Evolutionary conservation across 2,888 invertebrate species (phyloP).

Genomic region (Sussaba pulchella): DNA sequence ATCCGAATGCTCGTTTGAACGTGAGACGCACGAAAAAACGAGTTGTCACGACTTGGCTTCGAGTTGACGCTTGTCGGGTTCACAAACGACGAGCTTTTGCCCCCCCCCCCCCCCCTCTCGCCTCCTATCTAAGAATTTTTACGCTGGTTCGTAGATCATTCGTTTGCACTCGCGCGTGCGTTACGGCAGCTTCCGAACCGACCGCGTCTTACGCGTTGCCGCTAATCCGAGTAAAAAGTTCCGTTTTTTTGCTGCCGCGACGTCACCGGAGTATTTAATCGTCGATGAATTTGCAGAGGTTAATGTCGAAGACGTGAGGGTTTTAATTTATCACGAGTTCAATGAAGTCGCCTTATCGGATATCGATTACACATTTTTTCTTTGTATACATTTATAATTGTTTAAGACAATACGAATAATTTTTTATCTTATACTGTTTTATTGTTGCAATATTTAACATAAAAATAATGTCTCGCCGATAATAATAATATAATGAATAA

Average conservation of each 20-base stretch:
- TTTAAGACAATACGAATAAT: too few relatives aligned
- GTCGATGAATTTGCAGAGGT: conserved; percentile 44
- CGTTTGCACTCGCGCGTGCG: conserved; percentile 17
- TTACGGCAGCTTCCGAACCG: conserved; percentile 20
- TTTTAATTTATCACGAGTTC: conserved; percentile 29
- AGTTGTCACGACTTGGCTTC: conserved; percentile 43
- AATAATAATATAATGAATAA: too few relatives aligned
- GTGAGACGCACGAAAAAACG: conserved; percentile 59
- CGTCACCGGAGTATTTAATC: conserved; percentile 50
- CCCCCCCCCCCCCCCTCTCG: background rate
- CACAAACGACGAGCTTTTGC: conserved; percentile 43
- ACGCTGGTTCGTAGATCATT: conserved; percentile 17
- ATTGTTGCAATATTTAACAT: too few relatives aligned
- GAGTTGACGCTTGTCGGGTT: conserved; percentile 40
- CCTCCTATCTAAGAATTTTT: conserved; percentile 26
- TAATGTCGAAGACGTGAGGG: conserved; percentile 37
- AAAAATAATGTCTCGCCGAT: too few relatives aligned
- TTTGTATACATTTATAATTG: too few relatives aligned
- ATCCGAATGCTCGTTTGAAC: conserved; percentile 32
- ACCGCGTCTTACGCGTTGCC: conserved; percentile 13
- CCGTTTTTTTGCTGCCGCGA: conserved; percentile 26
- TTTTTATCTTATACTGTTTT: too few relatives aligned
- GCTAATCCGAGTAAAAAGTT: conserved; percentile 42
- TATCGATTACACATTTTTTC: too few relatives aligned
- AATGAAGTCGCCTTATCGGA: conserved; percentile 41